A percentile compares a stretch with the other conserved stretches of the same genome.
Evolutionary conservation across 2,888 invertebrate species (phyloP).

Genomic region (Biston betularia): DNA sequence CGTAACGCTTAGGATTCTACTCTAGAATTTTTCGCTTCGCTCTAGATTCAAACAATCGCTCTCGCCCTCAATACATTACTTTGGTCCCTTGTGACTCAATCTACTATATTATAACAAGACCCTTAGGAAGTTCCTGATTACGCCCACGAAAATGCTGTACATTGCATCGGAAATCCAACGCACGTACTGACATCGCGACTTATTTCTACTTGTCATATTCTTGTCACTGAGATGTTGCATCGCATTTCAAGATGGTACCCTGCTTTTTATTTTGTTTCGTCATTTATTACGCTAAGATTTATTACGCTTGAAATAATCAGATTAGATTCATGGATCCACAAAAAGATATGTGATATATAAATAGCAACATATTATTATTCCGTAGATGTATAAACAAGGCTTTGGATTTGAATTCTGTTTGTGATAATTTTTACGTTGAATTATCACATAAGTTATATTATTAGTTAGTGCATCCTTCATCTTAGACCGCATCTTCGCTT

Average conservation of each 20-base stretch:
- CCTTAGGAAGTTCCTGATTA: constrained; percentile 19
- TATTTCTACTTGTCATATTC: constrained; percentile 67
- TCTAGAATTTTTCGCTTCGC: no score
- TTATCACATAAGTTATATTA: no score
- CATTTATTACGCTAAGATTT: constrained; percentile 57
- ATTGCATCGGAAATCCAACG: constrained; percentile 45
- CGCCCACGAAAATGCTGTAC: constrained; percentile 45
- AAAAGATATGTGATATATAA: background rate
- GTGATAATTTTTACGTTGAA: no score
- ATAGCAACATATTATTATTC: background rate
- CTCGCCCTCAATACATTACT: no score
- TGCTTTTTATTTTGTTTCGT: constrained; percentile 51
- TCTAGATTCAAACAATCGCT: no score
- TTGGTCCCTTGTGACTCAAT: no score
- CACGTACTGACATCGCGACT: constrained; percentile 53
- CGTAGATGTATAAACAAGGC: background rate
- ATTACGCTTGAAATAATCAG: constrained; percentile 51
- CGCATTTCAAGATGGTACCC: constrained; percentile 48
- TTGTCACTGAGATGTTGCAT: constrained; percentile 66
- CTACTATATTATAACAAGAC: no score
- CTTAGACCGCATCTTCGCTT: no score
- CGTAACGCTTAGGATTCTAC: no score
- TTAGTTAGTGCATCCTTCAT: no score
- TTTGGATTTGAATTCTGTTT: no score
- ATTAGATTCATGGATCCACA: constrained; percentile 38